Evolutionary conservation across 2,797 vertebrate species (phyloP), one percentile per base, ranked within the genome.

Genomic region (Spinibarbus caldwelli): DNA sequence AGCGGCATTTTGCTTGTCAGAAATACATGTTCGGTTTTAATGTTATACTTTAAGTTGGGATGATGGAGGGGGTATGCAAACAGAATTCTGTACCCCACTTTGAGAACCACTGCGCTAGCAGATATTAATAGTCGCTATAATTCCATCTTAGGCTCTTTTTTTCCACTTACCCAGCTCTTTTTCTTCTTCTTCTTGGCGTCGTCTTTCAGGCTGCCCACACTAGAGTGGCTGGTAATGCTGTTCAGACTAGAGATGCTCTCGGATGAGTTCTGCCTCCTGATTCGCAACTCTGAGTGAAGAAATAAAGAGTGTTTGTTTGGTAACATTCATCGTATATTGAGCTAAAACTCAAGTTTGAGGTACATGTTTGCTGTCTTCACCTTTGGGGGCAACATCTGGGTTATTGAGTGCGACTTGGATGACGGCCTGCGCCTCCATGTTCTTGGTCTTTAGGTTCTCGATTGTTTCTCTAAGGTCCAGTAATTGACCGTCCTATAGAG

Each of bases 111-210:
- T n/a, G n/a, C 4, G 2, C 57, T 79, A 23, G 78, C 11, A 49
- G 62, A 67, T 49, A 67, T 62, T 11, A 78, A 78, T 15, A 79
- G 6, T 49, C 21, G n/a, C 62, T 49, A 34, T 73, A 43, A 36
- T 57, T 47, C 21, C 34, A 45, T 57, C 14, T 14, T 21, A 31
- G 10, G 34, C 23, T 77, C 6, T 52, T 26, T 64, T 67, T 34
- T 11, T 23, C 54, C 8, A 84, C 96, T 93, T 94, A 98, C 97
- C 98, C 98, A 99, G 90, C 96, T 99, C 93, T 98, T 99, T 81
- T 99, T 99, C 88, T 99, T 99, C 93, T 99, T 99, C 92, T 99
- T 99, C 91, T 99, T 99, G 49, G 96, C 96, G 0, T 99, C 98
- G 0, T 98, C 98, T 91, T 99, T 99, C 90, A 97, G 83, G 90